These are phyloP conservation scores for Glandiceps talaboti DNA, from an alignment of 53 echinoderm and acorn worm genomes.

Conservation along the genomic window DNA sequence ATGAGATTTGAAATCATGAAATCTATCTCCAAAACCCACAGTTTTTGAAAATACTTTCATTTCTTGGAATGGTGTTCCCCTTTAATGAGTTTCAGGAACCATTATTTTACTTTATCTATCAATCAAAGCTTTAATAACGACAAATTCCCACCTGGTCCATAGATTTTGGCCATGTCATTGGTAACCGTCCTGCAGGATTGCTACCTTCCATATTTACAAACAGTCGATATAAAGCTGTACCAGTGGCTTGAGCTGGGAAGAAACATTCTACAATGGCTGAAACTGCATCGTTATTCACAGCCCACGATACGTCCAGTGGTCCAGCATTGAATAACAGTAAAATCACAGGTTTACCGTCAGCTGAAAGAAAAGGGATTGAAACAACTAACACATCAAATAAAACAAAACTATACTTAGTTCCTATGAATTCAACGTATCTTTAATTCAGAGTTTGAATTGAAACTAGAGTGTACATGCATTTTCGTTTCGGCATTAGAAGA, in stretches of 20 bases:
- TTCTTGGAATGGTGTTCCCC: no score
- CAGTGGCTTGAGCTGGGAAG: conserved; percentile 80
- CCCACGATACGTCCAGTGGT: conserved; percentile 75
- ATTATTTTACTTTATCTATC: no score
- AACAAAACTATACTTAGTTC: no score
- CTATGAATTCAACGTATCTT: no score
- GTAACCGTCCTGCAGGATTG: conserved; percentile 70
- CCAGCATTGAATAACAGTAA: conserved; percentile 87
- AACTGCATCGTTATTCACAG: conserved; percentile 33
- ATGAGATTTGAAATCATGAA: no score
- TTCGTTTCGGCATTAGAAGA: not conserved
- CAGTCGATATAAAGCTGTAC: conserved; percentile 41
- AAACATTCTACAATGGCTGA: conserved; percentile 85
- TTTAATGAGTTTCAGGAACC: no score
- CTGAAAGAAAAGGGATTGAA: conserved; percentile 13
- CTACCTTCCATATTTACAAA: conserved; percentile 37
- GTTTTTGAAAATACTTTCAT: no score
- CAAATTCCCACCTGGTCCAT: conserved; percentile 59
- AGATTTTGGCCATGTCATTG: conserved; percentile 58
- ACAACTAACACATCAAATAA: no score
- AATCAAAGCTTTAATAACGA: no score
- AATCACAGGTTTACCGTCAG: conserved; percentile 58
- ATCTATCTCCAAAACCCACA: no score
- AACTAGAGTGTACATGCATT: not conserved
- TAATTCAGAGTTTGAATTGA: no score